Base-by-base conservation (phyloP, 2,888 invertebrate genomes). In the Incurvaria masculella region DNA sequence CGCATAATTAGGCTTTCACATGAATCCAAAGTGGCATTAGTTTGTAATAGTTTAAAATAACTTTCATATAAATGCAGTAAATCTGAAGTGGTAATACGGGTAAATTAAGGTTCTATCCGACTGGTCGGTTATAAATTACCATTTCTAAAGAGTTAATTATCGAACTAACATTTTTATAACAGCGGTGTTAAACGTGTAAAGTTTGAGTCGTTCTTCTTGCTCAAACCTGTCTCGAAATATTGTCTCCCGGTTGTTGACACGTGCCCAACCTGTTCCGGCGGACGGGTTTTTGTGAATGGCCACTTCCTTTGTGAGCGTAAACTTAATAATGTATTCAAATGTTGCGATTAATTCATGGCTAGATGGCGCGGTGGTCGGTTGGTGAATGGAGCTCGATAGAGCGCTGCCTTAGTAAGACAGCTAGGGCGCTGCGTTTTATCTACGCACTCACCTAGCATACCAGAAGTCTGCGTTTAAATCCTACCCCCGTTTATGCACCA, bases 281-380 rank as follows among this genome's bases (percentile, higher is more conserved):
- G 68, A 67, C 69, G 58, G 68, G 72, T 71, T 75, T 75, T 75
- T 72, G 69, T 75, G 65, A 76, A 76, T 75, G 76, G 73, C 66
- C 69, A 73, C 72, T 75, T 75, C 76, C 72, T 75, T 73, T 73
- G 74, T 74, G 59, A 71, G 72, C 68, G 72, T 74, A 72, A 74
- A 75, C 73, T 72, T 33, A 33, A 33, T 33, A 33, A 33, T 14
- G 33, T 74, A 76, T 76, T 78, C 73, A 73, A 76, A 78, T 73
- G 75, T 76, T 74, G 78, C 78, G 74, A 78, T 78, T 76, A 78
- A 78, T 78, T 76, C 78, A 76, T 75, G 65, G 75, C 69, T 72
- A 39, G 72, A 70, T 75, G 72, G 72, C 72, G 64, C 66, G 66
- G 67, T 65, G 33, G 33, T 14, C 8, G 5, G 23, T 23, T 6